A percentile compares a stretch with the other conserved stretches of the same genome.
phyloP scores from a whole-genome alignment of 2,888 invertebrate genomes.

The Drosophila borealis region DNA sequence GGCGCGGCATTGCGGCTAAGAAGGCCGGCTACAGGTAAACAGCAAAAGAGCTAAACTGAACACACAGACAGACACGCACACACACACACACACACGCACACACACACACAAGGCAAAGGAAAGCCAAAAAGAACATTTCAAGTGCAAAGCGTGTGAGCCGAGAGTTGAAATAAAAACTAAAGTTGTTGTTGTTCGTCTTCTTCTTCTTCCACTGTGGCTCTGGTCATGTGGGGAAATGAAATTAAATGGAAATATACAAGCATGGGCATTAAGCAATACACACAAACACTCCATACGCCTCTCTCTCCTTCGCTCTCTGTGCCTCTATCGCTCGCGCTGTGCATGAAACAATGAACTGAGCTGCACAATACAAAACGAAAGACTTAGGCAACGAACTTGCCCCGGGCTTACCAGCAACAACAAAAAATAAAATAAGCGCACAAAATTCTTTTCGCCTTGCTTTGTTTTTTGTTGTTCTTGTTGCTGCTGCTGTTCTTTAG shows the following conservation, averaged over 20 bases:
- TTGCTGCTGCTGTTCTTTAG: neutral
- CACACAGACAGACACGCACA: neutral
- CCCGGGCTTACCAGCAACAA: conserved; percentile 29
- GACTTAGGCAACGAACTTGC: conserved; percentile 69
- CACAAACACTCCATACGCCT: conserved; percentile 9
- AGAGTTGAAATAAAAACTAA: conserved; percentile 69
- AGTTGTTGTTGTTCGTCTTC: conserved; percentile 28
- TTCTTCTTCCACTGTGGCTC: conserved; percentile 5
- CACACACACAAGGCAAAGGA: conserved; percentile 21
- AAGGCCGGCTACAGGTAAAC: conserved; percentile 34
- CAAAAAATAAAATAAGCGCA: conserved; percentile 19
- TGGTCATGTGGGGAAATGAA: conserved; percentile 57
- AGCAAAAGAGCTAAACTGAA: conserved; percentile 18
- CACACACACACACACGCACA: too few species aligned
- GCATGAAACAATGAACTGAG: conserved; percentile 48
- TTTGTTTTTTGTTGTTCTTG: neutral
- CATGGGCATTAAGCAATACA: conserved; percentile 54
- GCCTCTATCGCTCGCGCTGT: neutral
- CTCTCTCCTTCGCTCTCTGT: neutral
- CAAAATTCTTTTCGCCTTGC: conserved; percentile 42
- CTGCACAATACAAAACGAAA: conserved; percentile 51
- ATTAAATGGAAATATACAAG: conserved; percentile 59
- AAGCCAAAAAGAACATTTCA: conserved; percentile 68
- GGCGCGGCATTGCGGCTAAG: conserved; percentile 8
- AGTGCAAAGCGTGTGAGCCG: conserved; percentile 74